Evolutionary conservation across 2,113 vertebrate species (phyloP), one percentile per base, ranked within the genome.

Genomic region (Glaucidium brasilianum): DNA sequence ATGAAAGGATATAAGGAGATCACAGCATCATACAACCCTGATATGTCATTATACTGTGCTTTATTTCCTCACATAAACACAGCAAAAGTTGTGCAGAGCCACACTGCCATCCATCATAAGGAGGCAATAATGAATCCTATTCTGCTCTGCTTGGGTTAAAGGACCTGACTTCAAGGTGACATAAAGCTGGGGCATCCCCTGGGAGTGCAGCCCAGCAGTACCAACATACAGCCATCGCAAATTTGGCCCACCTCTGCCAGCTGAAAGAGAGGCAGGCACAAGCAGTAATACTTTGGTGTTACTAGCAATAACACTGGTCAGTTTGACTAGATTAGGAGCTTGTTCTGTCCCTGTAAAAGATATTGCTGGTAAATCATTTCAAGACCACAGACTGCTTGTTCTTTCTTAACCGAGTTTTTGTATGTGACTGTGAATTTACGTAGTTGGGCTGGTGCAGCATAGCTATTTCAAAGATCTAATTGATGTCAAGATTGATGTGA

Each of bases 401-500:
- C 60, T 77, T 76, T 76, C 60, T 75, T 74, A 84, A 90, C 45
- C 58, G 76, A 79, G 60, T 47, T 78, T 73, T 88, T 88, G 52
- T 37, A 43, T 30, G 29, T 34, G 72, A 64, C 39, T 80, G 2
- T 92, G 84, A 84, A 87, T 67, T 69, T 84, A 66, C 25, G 50
- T 66, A 60, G 75, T 69, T 0, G 1, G 60, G 76, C 64, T 41
- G 63, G 73, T 88, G 43, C 85, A 74, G 77, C 47, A 32, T 6
- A 91, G 93, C 87, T 96, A 56, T 94, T 97, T 96, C 95, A 86
- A 88, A 96, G 75, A 94, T 20, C 89, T 94, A 71, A 92, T 5
- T 96, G 94, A 93, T 47, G 6, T 96, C 75, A 94, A 35, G 82
- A 47, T 73, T 88, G 81, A 94, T 94, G 47, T 85, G 67, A 92